Evolutionary conservation across 1,140 invertebrate genomes (phyloP).

Genomic region (Zaprionus vittiger): DNA sequence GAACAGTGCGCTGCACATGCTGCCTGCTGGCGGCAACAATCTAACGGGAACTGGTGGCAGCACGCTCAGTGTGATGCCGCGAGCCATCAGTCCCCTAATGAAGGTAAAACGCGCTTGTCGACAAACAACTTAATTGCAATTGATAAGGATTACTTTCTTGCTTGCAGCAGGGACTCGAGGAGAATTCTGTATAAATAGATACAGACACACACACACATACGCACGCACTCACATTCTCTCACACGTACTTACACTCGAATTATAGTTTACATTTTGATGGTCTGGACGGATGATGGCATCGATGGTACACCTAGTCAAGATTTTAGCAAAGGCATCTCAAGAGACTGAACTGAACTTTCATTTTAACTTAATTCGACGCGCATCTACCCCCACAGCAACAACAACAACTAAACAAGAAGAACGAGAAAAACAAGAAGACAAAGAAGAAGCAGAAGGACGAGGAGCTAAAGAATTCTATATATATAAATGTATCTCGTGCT

Average conservation of each 20-base stretch:
- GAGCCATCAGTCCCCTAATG: constrained; percentile 82
- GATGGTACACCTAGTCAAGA: constrained; percentile 49
- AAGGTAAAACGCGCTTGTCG: constrained; percentile 55
- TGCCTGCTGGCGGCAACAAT: constrained; percentile 55
- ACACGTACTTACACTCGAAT: neutral
- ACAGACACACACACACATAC: neutral
- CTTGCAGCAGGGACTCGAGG: constrained; percentile 75
- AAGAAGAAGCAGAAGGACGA: neutral
- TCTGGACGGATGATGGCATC: constrained; percentile 27
- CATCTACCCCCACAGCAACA: constrained; percentile 16
- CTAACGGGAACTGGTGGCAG: constrained; percentile 60
- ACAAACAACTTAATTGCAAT: neutral
- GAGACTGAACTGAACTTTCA: constrained; percentile 73
- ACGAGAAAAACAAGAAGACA: neutral
- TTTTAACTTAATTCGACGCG: constrained; percentile 44
- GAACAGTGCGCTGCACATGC: constrained; percentile 80
- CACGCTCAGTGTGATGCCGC: constrained; percentile 73
- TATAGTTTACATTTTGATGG: constrained; percentile 4
- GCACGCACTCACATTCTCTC: neutral
- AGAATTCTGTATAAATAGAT: constrained; percentile 70
- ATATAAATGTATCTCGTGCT: neutral
- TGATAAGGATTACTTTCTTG: constrained; percentile 5
- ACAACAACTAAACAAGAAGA: constrained; percentile 1
- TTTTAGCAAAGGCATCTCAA: constrained; percentile 76
- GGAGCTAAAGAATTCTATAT: neutral